These are phyloP conservation scores for Corythornis madagascariensis DNA, from an alignment of 2,113 vertebrate species.

Conservation along the genomic window DNA sequence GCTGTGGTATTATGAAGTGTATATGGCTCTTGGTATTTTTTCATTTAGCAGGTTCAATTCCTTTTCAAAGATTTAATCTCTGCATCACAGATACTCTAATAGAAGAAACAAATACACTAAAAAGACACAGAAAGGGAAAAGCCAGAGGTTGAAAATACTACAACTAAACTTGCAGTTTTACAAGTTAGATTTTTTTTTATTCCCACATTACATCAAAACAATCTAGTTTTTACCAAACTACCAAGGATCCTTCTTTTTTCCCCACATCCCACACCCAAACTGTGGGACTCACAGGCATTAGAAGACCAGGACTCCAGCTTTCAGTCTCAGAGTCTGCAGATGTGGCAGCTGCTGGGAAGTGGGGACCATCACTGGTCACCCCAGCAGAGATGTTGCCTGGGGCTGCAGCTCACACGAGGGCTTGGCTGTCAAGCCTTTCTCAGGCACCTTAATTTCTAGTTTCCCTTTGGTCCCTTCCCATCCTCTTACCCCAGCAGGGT, in stretches of 20 bases:
- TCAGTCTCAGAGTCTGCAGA: background rate
- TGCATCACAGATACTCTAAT: background rate
- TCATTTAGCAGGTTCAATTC: background rate
- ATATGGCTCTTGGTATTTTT: background rate
- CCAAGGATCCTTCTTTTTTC: background rate
- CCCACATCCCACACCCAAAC: fast-evolving
- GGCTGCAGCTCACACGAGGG: background rate
- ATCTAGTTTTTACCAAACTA: background rate
- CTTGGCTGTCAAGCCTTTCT: background rate
- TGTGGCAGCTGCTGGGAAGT: background rate
- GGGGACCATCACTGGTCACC: fast-evolving
- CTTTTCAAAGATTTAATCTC: background rate
- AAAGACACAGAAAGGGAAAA: background rate
- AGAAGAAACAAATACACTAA: background rate
- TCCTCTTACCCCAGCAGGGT: background rate
- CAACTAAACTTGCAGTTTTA: background rate
- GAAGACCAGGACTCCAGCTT: fast-evolving
- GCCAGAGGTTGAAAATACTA: background rate
- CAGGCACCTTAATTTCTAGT: background rate
- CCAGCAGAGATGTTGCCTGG: background rate
- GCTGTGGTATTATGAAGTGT: background rate
- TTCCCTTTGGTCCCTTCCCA: background rate
- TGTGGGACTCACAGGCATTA: too few species aligned
- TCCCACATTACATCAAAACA: background rate
- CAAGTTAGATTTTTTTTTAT: background rate